Base-by-base conservation (phyloP, 2,888 invertebrate species). In the Dorcus parallelipipedus region DNA sequence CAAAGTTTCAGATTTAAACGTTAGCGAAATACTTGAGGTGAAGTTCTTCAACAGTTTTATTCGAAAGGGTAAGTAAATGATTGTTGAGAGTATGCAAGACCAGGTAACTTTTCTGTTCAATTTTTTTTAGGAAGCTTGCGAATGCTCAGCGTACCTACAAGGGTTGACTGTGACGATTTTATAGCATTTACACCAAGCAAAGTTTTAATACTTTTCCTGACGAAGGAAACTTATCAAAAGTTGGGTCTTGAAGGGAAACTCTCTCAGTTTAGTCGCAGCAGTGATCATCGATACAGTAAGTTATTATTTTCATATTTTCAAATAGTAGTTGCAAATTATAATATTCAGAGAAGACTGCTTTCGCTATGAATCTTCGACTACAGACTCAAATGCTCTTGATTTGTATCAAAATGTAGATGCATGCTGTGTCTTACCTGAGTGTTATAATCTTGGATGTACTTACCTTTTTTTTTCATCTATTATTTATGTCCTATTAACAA, bases 21-120 rank as follows among this genome's bases (percentile, higher is more conserved):
- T 80, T n/a, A 71, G 69, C 45, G 80, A 82, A 64, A 70, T 85
- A 17, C 64, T 83, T 45, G 73, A 79, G 45, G 73, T 74, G 58
- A 75, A 79, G 55, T 85, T 86, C 69, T 75, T 85, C 45, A 78
- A 81, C 58, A 80, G 79, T 64, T 86, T 85, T 73, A 73, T 85
- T 8, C 81, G 80, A 66, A 78, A 79, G 79, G 86, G 86, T 83
- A 71, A 69, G 69, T 55, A 61, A 9, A 10, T 39, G 9, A 8
- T 52, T 47, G 54, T 33, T 53, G 56, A 43, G 38, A 40, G 43
- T 51, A 47, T 47, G n/a, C 33, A 26, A 23, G 41, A 5, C 42
- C 9, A 50, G 9, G 50, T 49, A 59, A 48, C 9, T 50, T 53
- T 52, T 49, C 17, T 42, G 56, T 58, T 57, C 26, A 42, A 40